A percentile compares a stretch with the other conserved stretches of the same genome.
These are phyloP conservation scores for Sphyrna mokarran DNA, from an alignment of 2,113 vertebrate species.

Conservation along the genomic window DNA sequence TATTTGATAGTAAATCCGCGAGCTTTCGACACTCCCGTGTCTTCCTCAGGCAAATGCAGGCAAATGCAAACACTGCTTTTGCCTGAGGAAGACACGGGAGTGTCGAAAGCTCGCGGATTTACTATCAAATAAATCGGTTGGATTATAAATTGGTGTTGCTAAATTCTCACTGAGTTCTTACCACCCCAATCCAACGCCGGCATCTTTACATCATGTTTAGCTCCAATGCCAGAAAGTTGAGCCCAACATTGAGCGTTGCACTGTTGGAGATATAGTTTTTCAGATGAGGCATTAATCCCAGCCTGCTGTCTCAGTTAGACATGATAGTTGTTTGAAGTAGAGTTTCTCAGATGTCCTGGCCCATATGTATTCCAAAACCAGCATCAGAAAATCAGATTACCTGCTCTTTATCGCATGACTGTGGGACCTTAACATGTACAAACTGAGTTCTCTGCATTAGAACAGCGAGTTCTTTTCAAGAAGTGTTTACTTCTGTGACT, in stretches of 20 bases:
- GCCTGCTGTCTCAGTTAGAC: neutral
- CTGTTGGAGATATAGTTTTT: neutral
- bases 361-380: neutral
- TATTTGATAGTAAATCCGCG: no score
- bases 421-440: neutral
- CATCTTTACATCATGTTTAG: no score
- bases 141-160: no score
- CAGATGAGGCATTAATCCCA: neutral
- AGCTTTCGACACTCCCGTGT: no score
- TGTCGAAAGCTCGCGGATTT: no score
- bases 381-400: neutral
- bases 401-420: neutral
- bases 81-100: no score
- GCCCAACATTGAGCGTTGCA: neutral
- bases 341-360: neutral
- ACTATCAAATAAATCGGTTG: no score
- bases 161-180: no score
- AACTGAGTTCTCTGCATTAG: neutral
- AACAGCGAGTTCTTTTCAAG: neutral
- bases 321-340: neutral
- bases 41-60: no score
- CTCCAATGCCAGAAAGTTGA: neutral
- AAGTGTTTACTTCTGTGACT: neutral
- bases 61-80: no score
- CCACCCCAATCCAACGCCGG: no score